These are phyloP conservation scores for Dexiosoma caninum DNA, from an alignment of 2,888 invertebrate genomes.

Conservation along the genomic window DNA sequence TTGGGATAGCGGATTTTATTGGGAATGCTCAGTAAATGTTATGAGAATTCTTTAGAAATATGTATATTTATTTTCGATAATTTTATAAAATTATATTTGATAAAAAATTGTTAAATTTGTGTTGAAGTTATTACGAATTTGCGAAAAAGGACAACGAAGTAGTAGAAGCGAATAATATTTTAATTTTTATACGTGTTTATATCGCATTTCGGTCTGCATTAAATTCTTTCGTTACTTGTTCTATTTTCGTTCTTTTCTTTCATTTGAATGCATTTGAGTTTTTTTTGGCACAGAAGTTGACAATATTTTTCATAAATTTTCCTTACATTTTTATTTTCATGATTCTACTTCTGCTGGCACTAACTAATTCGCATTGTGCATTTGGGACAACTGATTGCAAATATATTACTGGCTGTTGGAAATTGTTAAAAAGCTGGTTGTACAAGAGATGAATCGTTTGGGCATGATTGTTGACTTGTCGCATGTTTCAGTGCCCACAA, in stretches of 20 bases:
- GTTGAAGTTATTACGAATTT: too few relatives aligned
- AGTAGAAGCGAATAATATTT: too few relatives aligned
- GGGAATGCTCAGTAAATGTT: too few relatives aligned
- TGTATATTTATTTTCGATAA: too few relatives aligned
- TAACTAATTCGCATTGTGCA: conserved; percentile 10
- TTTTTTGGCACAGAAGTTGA: conserved; percentile 27
- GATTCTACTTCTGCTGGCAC: neutral
- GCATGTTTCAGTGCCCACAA: conserved; percentile 88
- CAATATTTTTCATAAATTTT: conserved; percentile 30
- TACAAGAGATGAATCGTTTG: conserved; percentile 92
- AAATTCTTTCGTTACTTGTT: neutral
- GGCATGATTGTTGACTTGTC: conserved; percentile 93
- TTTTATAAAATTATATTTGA: too few relatives aligned
- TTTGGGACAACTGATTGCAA: neutral
- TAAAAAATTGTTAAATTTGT: too few relatives aligned
- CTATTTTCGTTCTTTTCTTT: neutral
- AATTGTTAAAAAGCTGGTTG: conserved; percentile 82
- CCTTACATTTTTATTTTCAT: neutral
- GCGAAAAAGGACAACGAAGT: too few relatives aligned
- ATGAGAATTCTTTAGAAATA: too few relatives aligned
- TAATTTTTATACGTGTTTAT: too few relatives aligned
- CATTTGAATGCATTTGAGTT: neutral
- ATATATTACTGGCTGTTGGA: neutral
- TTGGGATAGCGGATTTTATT: too few relatives aligned
- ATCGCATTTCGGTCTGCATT: neutral